Evolutionary conservation across 1,140 invertebrate species (phyloP).

Genomic region (Aleiodes sp.): DNA sequence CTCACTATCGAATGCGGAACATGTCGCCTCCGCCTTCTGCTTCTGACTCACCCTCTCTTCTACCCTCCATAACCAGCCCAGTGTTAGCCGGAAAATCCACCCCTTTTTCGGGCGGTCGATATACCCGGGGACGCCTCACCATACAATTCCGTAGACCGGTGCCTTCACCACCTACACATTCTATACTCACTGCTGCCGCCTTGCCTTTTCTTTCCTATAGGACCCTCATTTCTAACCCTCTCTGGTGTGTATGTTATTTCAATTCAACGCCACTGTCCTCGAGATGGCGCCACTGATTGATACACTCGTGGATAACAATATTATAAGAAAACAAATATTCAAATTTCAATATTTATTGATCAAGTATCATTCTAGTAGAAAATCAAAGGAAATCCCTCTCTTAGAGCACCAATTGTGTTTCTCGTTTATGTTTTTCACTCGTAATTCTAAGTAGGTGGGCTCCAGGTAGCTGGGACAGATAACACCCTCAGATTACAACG

Average conservation of each 20-base stretch:
- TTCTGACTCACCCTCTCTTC: constrained; percentile 20
- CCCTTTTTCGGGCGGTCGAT: constrained; percentile 62
- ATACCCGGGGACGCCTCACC: constrained; percentile 49
- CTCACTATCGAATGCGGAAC: constrained; percentile 27
- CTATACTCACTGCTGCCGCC: constrained; percentile 44
- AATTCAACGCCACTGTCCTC: constrained; percentile 50
- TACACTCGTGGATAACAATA: background rate
- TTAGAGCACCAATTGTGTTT: background rate
- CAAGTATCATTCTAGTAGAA: too few species aligned
- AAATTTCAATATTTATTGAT: too few species aligned
- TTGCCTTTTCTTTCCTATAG: constrained; percentile 58
- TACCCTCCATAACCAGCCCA: constrained; percentile 19
- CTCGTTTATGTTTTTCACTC: constrained; percentile 37
- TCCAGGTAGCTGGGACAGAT: constrained; percentile 65
- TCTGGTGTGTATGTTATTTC: constrained; percentile 27
- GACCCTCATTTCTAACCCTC: constrained; percentile 29
- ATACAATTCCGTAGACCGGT: constrained; percentile 28
- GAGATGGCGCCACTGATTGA: constrained; percentile 55
- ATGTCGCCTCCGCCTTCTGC: constrained; percentile 23
- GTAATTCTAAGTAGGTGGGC: constrained; percentile 67
- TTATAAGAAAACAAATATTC: background rate
- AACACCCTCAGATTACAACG: constrained; percentile 65
- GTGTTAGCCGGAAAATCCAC: constrained; percentile 56
- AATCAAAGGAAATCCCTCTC: background rate
- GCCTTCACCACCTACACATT: constrained; percentile 44